phyloP scores from a whole-genome alignment of 2,888 invertebrate genomes.

The Siphonodentalium dalli region DNA sequence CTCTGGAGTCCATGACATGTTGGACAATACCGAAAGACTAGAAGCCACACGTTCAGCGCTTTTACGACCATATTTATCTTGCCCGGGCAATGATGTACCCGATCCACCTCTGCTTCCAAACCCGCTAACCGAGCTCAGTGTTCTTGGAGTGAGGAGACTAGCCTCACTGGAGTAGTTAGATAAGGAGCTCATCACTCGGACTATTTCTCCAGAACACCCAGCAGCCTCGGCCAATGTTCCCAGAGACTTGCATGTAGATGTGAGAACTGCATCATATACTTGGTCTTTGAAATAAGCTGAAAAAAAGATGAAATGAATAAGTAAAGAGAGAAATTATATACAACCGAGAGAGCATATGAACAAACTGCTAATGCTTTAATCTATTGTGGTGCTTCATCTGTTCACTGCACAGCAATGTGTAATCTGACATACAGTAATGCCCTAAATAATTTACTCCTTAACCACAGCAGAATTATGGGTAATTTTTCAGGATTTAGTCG shows the following conservation, averaged over 20 bases:
- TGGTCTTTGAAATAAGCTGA: conserved; percentile 55
- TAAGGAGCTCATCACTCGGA: conserved; percentile 46
- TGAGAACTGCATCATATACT: conserved; percentile 56
- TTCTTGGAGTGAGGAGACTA: conserved; percentile 36
- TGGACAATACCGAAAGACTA: conserved; percentile 54
- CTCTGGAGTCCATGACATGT: conserved; percentile 58
- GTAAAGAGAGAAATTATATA: background rate
- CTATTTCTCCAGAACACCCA: conserved; percentile 57
- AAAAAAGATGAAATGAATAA: conserved; percentile 6
- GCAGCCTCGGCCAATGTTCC: conserved; percentile 59
- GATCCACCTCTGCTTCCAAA: conserved; percentile 30
- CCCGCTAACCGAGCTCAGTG: conserved; percentile 17
- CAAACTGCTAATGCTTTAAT: too few species aligned
- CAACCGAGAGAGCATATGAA: background rate
- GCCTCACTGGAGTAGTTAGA: conserved; percentile 37
- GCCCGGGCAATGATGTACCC: conserved; percentile 17
- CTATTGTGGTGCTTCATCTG: background rate
- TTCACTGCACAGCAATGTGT: background rate
- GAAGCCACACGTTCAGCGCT: too few species aligned
- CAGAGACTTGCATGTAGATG: conserved; percentile 51
- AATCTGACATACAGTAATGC: too few species aligned
- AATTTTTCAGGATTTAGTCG: too few species aligned
- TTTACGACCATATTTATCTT: conserved; percentile 5
- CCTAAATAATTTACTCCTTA: too few species aligned
- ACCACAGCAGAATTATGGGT: too few species aligned